phyloP scores from a whole-genome alignment of 2,888 invertebrate genomes.

The Andrena hattorfiana region DNA sequence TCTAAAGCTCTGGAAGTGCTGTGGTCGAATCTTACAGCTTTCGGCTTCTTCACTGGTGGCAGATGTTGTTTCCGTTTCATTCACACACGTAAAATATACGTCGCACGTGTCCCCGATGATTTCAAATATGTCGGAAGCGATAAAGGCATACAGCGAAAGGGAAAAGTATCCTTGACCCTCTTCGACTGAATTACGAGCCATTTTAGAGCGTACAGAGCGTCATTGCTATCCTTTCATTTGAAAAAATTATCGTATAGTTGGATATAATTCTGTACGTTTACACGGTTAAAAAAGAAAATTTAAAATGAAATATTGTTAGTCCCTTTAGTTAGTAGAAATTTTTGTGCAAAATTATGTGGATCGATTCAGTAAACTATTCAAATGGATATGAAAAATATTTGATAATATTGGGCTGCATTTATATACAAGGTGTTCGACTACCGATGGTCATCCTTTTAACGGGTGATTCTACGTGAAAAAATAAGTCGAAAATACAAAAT shows the following conservation, averaged over 20 bases:
- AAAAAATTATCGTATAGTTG: neutral
- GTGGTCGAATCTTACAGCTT: conserved; percentile 53
- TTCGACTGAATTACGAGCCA: conserved; percentile 2
- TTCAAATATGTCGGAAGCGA: conserved; percentile 51
- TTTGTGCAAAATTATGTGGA: no score
- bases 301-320: no score
- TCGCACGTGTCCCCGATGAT: conserved; percentile 67
- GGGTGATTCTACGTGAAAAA: no score
- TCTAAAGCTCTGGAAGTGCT: conserved; percentile 31
- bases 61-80: conserved; percentile 79
- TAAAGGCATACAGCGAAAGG: conserved; percentile 23
- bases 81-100: conserved; percentile 32
- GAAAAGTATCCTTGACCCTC: conserved; percentile 33
- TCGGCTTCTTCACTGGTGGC: conserved; percentile 62
- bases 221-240: neutral
- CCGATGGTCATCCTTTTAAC: no score
- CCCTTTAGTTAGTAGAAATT: no score
- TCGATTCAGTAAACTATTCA: no score
- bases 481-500: no score
- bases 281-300: no score
- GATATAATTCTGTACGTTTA: no score
- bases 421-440: no score
- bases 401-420: no score
- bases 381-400: no score
- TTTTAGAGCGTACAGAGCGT: neutral